A percentile compares a stretch with the other conserved stretches of the same genome.
phyloP scores from a whole-genome alignment of 2,888 invertebrate species.

The Lymantria dispar region DNA sequence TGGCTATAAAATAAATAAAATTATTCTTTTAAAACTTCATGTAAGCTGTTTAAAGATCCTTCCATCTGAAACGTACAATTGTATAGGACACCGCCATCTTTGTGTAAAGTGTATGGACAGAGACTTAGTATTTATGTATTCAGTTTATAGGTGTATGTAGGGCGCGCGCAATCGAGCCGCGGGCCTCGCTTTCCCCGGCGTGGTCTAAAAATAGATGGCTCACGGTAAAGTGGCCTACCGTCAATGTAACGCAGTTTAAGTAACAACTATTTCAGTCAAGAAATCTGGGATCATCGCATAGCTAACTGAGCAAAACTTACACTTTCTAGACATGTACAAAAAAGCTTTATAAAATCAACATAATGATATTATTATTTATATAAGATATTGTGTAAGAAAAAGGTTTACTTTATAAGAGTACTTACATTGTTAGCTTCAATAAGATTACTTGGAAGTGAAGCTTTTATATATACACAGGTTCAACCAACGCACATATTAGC shows the following conservation, averaged over 20 bases:
- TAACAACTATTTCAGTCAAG: slow-evolving; percentile 22
- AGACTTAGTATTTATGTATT: slow-evolving; percentile 22
- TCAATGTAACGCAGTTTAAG: slow-evolving; percentile 33
- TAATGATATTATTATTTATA: slow-evolving; percentile 10
- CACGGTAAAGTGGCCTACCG: slow-evolving; percentile 54
- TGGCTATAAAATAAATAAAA: too few relatives aligned
- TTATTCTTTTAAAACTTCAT: too few relatives aligned
- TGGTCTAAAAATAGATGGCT: slow-evolving; percentile 78
- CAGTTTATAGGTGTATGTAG: slow-evolving; percentile 9
- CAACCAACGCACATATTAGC: too few relatives aligned
- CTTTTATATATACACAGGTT: too few relatives aligned
- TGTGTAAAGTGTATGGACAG: slow-evolving; percentile 65
- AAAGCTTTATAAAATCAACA: slow-evolving; percentile 6
- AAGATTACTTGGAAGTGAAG: too few relatives aligned
- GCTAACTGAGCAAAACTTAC: slow-evolving; percentile 24
- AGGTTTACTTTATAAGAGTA: background rate
- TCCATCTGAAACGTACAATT: slow-evolving; percentile 52
- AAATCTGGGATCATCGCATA: slow-evolving; percentile 17
- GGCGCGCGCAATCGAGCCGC: slow-evolving; percentile 63
- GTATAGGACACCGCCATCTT: slow-evolving; percentile 62
- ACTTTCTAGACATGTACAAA: slow-evolving; percentile 9
- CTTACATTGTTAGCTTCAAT: too few relatives aligned
- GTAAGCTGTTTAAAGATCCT: too few relatives aligned
- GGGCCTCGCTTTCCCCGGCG: slow-evolving; percentile 69
- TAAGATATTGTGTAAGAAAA: background rate